A percentile compares a stretch with the other conserved stretches of the same genome.
phyloP scores from a whole-genome alignment of 2,113 vertebrate species.

The Nerophis lumbriciformis region DNA sequence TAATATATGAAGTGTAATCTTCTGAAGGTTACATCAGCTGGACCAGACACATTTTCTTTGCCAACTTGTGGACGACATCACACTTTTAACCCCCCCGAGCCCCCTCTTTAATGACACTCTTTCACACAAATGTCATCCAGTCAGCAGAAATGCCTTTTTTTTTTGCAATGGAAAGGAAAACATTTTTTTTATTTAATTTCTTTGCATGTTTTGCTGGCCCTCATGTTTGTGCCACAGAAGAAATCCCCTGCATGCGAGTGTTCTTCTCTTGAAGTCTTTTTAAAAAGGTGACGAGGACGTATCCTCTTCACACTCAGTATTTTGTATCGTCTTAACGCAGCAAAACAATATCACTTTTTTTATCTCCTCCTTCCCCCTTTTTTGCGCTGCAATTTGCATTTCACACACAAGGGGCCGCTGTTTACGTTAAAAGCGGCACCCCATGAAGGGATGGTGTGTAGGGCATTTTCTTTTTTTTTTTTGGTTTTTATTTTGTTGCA shows the following conservation, averaged over 20 bases:
- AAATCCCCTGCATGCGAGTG: slow-evolving; percentile 54
- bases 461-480: slow-evolving; percentile 29
- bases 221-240: slow-evolving; percentile 35
- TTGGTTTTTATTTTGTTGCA: slow-evolving; percentile 13
- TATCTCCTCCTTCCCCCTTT: not conserved
- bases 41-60: slow-evolving; percentile 46
- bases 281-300: slow-evolving; percentile 2
- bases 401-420: slow-evolving; percentile 61
- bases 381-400: slow-evolving; percentile 51
- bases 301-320: slow-evolving; percentile 63
- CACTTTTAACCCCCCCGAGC: slow-evolving; percentile 5
- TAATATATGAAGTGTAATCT: slow-evolving; percentile 76
- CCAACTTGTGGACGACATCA: slow-evolving; percentile 30
- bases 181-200: not conserved
- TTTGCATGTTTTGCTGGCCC: slow-evolving; percentile 60
- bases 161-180: not conserved
- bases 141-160: slow-evolving; percentile 20
- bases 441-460: not conserved
- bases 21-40: slow-evolving; percentile 65
- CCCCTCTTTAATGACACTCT: no score
- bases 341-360: slow-evolving; percentile 13
- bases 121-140: not conserved
- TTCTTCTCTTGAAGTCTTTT: slow-evolving; percentile 11
- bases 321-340: slow-evolving; percentile 40
- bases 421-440: slow-evolving; percentile 13